These are phyloP conservation scores for Ellobius talpinus DNA, from an alignment of 2,113 vertebrate species.

Conservation along the genomic window DNA sequence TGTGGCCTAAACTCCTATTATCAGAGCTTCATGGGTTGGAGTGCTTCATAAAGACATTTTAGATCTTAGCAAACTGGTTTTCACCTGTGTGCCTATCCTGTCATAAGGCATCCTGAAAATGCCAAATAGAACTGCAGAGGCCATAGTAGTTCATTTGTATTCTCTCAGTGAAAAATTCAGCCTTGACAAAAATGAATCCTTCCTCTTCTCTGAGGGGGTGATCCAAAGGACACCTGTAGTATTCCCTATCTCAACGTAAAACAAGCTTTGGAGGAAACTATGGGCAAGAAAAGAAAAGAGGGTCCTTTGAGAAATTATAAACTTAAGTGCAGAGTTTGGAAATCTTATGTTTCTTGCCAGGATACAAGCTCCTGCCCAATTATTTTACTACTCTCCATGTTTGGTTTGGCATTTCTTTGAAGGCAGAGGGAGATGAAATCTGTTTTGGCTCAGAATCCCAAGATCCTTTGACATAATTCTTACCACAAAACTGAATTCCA, in stretches of 20 bases:
- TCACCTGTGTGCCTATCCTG: neutral
- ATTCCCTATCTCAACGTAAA: neutral
- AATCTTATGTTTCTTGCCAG: neutral
- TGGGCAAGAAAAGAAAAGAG: neutral
- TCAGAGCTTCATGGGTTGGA: neutral
- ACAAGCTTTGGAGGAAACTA: neutral
- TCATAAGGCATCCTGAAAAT: neutral
- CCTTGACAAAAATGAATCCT: neutral
- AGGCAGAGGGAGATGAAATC: constrained; percentile 4
- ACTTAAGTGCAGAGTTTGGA: neutral
- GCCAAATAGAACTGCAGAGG: neutral
- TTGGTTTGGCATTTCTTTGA: neutral
- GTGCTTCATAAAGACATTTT: neutral
- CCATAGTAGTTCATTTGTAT: neutral
- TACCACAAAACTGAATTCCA: constrained; percentile 53
- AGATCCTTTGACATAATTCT: constrained; percentile 39
- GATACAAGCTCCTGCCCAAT: neutral
- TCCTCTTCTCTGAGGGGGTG: neutral
- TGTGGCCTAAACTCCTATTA: neutral
- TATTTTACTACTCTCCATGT: neutral
- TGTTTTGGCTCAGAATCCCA: neutral
- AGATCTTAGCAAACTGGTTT: neutral
- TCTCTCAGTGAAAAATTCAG: neutral
- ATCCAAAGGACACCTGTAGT: neutral
- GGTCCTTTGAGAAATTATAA: neutral